phyloP scores from a whole-genome alignment of 1,140 invertebrate genomes.

The Fopius arisanus region DNA sequence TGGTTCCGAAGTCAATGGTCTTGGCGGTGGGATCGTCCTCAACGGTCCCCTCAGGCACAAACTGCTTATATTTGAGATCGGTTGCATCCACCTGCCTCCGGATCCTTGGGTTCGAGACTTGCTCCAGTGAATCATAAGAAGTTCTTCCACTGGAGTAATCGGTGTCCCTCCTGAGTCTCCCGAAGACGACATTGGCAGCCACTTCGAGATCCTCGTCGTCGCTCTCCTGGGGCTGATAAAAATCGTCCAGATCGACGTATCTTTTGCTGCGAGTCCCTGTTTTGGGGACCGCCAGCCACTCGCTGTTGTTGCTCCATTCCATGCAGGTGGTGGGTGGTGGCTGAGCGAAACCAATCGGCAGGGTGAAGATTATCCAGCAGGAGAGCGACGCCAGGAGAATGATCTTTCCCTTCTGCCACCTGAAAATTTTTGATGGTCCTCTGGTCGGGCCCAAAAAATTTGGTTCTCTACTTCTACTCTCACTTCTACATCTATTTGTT shows the following conservation, averaged over 20 bases:
- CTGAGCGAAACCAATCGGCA: slow-evolving; percentile 93
- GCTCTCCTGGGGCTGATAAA: slow-evolving; percentile 30
- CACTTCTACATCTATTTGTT: not conserved
- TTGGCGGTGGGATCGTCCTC: slow-evolving; percentile 34
- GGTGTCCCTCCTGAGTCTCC: slow-evolving; percentile 45
- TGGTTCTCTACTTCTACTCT: slow-evolving; percentile 36
- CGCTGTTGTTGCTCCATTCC: slow-evolving; percentile 75
- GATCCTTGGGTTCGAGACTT: slow-evolving; percentile 22
- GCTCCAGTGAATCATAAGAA: slow-evolving; percentile 19
- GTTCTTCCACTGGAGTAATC: slow-evolving; percentile 12
- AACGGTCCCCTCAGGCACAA: slow-evolving; percentile 26
- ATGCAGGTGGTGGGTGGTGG: slow-evolving; percentile 91
- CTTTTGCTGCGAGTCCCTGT: slow-evolving; percentile 45
- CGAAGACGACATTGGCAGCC: slow-evolving; percentile 55
- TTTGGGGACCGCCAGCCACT: slow-evolving; percentile 55
- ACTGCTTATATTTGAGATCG: slow-evolving; percentile 36
- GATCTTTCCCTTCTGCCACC: slow-evolving; percentile 86
- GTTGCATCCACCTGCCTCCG: slow-evolving; percentile 26
- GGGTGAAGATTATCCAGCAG: slow-evolving; percentile 96
- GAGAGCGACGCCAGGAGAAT: slow-evolving; percentile 90
- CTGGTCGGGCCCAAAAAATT: slow-evolving; percentile 37
- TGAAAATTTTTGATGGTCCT: slow-evolving; percentile 47
- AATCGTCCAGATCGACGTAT: slow-evolving; percentile 32
- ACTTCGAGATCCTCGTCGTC: slow-evolving; percentile 49
- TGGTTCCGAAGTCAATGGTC: slow-evolving; percentile 44